These are phyloP conservation scores for Temnothorax curvispinosus DNA, from an alignment of 1,140 invertebrate genomes.

Conservation along the genomic window DNA sequence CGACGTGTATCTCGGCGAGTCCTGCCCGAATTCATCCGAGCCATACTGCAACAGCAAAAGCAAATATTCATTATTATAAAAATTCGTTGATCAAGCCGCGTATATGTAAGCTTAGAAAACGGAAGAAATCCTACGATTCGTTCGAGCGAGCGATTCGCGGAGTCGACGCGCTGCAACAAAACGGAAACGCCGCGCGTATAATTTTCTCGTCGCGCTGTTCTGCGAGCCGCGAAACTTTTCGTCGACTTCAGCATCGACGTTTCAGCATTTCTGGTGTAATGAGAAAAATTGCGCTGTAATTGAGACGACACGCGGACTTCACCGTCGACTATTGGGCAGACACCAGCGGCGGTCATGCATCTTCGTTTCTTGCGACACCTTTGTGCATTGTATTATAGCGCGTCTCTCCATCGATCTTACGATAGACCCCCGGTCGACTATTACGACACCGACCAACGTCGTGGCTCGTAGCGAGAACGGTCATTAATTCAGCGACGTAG, in stretches of 20 bases:
- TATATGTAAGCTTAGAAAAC: constrained; percentile 72
- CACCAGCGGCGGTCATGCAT: background rate
- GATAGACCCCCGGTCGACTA: constrained; percentile 45
- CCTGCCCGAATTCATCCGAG: constrained; percentile 95
- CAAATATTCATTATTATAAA: constrained; percentile 76
- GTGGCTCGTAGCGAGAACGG: constrained; percentile 32
- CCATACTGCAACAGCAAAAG: constrained; percentile 90
- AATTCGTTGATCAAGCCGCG: constrained; percentile 88
- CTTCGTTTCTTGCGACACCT: constrained; percentile 48
- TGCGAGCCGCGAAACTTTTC: constrained; percentile 11
- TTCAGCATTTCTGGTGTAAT: constrained; percentile 21
- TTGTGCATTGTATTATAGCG: constrained; percentile 31
- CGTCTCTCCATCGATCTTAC: constrained; percentile 53
- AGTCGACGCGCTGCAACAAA: background rate
- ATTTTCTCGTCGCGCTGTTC: constrained; percentile 17
- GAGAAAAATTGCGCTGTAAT: constrained; percentile 37
- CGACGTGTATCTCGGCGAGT: constrained; percentile 94
- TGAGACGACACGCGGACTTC: background rate
- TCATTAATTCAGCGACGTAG: constrained; percentile 56
- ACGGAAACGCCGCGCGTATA: constrained; percentile 8
- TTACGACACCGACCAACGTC: constrained; percentile 48
- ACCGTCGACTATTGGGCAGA: background rate
- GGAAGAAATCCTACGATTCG: constrained; percentile 76
- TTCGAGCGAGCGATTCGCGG: background rate
- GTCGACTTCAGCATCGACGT: too few relatives aligned